Percentiles rank a stretch among this genome's conserved stretches.
These are phyloP conservation scores for Griposia aprilina DNA, from an alignment of 2,888 invertebrate species.

Conservation along the genomic window DNA sequence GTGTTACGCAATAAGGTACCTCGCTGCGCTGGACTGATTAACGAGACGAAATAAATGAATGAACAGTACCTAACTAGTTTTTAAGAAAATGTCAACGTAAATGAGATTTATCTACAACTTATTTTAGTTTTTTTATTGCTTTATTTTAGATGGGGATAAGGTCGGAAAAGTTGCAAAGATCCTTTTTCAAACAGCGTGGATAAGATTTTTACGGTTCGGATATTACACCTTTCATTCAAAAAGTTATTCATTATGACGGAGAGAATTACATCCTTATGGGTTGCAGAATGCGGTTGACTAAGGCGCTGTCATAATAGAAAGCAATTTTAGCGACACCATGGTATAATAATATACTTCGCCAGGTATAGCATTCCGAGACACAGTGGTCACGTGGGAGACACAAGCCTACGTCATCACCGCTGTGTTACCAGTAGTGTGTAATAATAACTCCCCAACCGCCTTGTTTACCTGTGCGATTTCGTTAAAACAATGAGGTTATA, in stretches of 20 bases:
- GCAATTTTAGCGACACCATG: background rate
- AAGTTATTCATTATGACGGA: background rate
- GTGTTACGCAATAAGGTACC: no score
- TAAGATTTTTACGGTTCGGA: no score
- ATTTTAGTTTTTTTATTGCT: background rate
- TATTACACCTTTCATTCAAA: background rate
- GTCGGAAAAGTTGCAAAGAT: constrained; percentile 39
- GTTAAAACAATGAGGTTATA: no score
- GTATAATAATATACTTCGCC: no score
- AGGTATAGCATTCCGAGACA: no score
- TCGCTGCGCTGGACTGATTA: no score
- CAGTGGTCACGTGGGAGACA: no score
- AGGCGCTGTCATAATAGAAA: background rate
- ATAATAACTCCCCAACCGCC: no score
- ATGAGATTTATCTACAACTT: background rate
- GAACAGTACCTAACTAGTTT: no score
- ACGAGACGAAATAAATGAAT: background rate
- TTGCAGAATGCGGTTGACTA: background rate
- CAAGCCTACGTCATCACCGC: no score
- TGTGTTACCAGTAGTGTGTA: no score
- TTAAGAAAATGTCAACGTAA: background rate
- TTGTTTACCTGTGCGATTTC: no score
- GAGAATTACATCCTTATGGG: background rate
- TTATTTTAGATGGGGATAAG: background rate
- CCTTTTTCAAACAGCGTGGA: background rate